Evolutionary conservation across 2,113 vertebrate genomes (phyloP).

Genomic region (Engraulis encrasicolus): DNA sequence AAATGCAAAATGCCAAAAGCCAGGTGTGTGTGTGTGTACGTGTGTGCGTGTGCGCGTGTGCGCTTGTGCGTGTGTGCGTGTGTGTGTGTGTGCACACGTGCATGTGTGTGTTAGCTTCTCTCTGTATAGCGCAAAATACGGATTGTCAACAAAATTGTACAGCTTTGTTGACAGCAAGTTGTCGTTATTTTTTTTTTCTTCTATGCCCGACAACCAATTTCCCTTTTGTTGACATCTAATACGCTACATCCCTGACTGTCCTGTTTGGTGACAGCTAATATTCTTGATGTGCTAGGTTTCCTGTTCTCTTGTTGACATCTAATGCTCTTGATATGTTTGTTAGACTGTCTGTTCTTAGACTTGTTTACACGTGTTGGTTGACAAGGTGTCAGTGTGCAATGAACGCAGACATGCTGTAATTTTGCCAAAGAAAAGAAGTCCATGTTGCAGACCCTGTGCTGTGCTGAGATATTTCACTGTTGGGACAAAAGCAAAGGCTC

Average conservation of each 20-base stretch:
- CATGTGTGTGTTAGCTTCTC: constrained; percentile 4
- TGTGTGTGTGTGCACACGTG: constrained; percentile 13
- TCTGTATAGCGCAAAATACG: not conserved
- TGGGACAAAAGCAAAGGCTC: not conserved
- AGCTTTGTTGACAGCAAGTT: not conserved
- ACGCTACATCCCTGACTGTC: too few relatives aligned
- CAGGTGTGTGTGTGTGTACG: constrained; percentile 18
- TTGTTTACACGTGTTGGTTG: not conserved
- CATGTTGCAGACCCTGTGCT: not conserved
- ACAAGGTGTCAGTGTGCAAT: not conserved
- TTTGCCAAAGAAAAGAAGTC: not conserved
- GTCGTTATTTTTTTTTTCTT: too few relatives aligned
- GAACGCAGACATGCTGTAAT: not conserved
- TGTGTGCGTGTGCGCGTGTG: not conserved
- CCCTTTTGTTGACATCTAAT: too few relatives aligned
- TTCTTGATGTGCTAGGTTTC: not conserved
- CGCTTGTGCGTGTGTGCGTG: not conserved
- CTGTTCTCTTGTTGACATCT: not conserved
- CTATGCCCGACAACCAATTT: too few relatives aligned
- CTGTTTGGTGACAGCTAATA: too few relatives aligned
- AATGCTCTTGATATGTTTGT: not conserved
- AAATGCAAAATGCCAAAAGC: constrained; percentile 20
- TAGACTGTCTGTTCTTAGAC: not conserved
- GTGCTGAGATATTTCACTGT: not conserved
- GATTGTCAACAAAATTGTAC: not conserved